Conservation (phyloP, 1,140 invertebrate genomes). For the Trichogramma pretiosum region DNA sequence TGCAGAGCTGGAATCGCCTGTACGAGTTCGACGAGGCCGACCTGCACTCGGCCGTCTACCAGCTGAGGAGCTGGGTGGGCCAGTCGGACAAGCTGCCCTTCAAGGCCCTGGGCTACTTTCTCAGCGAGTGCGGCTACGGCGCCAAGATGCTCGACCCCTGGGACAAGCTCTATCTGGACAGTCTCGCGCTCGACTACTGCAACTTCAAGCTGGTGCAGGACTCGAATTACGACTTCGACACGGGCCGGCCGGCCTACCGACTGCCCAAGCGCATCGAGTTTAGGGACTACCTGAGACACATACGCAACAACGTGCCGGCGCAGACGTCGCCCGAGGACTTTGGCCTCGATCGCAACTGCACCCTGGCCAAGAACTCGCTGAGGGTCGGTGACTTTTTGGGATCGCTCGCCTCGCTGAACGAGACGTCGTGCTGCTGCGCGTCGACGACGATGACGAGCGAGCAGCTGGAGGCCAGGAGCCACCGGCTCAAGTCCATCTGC, state of each 20-base stretch:
- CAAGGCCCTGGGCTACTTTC: conserved; percentile 53
- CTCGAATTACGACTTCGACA: conserved; percentile 22
- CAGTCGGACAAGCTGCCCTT: conserved; percentile 46
- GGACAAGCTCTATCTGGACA: conserved; percentile 52
- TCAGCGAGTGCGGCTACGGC: conserved; percentile 66
- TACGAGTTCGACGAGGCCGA: conserved; percentile 67
- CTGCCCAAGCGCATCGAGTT: conserved; percentile 58
- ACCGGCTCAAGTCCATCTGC: no score
- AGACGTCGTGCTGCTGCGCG: no score
- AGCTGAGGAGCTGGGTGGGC: conserved; percentile 49
- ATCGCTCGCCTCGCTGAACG: conserved; percentile 43
- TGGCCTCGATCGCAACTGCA: conserved; percentile 56
- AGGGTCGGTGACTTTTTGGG: conserved; percentile 41
- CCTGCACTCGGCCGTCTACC: conserved; percentile 55
- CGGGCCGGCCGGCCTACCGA: conserved; percentile 48
- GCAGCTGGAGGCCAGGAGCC: no score
- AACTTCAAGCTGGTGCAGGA: conserved; percentile 36
- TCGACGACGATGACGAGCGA: no score
- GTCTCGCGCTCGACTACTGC: conserved; percentile 51
- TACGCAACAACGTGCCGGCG: conserved; percentile 43
- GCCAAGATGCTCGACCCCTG: conserved; percentile 59
- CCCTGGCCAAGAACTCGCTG: conserved; percentile 52
- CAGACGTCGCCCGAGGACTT: conserved; percentile 51
- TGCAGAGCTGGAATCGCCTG: conserved; percentile 60
- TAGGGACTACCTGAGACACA: conserved; percentile 57